A percentile compares a stretch with the other conserved stretches of the same genome.
phyloP scores from a whole-genome alignment of 2,888 invertebrate species.

The Melieria picta region DNA sequence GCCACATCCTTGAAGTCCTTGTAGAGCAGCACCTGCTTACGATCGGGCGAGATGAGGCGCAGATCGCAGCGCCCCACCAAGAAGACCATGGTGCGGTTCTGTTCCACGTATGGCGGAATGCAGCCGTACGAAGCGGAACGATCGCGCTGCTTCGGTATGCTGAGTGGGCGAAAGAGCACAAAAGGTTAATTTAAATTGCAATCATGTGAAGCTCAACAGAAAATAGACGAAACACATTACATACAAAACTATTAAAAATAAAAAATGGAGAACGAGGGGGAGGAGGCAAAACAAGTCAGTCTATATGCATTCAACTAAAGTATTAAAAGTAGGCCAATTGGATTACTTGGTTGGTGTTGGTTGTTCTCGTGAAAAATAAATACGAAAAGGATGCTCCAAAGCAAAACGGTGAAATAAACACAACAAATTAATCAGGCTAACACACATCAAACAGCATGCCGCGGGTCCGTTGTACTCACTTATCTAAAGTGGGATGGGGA shows the following conservation, averaged over 20 bases:
- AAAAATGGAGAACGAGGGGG: neutral
- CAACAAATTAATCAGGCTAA: neutral
- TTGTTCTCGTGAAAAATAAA: no score
- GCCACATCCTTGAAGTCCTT: constrained; percentile 89
- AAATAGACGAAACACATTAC: neutral
- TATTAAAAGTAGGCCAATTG: no score
- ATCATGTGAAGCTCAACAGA: neutral
- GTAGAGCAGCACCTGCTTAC: constrained; percentile 88
- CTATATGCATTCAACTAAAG: neutral
- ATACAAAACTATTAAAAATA: neutral
- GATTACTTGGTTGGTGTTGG: no score
- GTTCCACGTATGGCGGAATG: constrained; percentile 72
- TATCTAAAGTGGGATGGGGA: constrained; percentile 56
- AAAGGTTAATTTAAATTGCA: neutral
- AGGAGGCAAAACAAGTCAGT: no score
- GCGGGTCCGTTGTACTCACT: constrained; percentile 55
- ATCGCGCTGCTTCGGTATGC: constrained; percentile 67
- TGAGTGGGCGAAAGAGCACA: constrained; percentile 34
- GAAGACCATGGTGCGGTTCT: constrained; percentile 93
- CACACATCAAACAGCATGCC: neutral
- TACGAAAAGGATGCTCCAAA: no score
- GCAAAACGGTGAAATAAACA: no score
- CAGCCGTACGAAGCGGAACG: constrained; percentile 74
- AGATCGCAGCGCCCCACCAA: constrained; percentile 88
- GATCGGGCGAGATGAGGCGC: constrained; percentile 90